Conservation (phyloP, 2,797 vertebrate species). For the Aphelocoma californica region DNA sequence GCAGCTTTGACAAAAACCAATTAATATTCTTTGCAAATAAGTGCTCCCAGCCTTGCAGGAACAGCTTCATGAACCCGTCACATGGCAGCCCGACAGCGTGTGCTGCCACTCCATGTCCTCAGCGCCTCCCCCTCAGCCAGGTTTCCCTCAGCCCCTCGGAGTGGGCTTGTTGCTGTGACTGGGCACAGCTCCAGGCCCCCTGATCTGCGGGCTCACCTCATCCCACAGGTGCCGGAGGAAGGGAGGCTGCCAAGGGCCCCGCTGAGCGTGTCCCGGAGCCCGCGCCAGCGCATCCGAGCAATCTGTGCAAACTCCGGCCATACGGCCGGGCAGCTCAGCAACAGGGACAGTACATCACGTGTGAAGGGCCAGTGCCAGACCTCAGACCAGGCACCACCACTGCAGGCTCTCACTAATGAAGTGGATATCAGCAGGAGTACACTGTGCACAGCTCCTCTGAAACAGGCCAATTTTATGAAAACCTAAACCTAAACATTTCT, state of each 20-base stretch:
- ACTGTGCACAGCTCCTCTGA: not conserved
- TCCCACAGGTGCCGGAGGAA: not conserved
- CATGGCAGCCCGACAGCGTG: rapidly evolving
- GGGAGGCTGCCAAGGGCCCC: not conserved
- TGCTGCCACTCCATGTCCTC: not conserved
- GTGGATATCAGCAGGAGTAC: rapidly evolving
- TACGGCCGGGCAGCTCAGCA: not conserved
- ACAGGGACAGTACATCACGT: not conserved
- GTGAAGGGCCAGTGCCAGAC: not conserved
- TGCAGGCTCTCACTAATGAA: not conserved
- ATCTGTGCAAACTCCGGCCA: not conserved
- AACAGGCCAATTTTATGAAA: not conserved
- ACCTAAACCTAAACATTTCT: not conserved
- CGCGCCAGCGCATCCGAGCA: not conserved
- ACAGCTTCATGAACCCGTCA: not conserved
- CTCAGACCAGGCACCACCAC: not conserved
- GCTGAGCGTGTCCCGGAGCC: not conserved
- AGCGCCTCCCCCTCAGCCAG: not conserved
- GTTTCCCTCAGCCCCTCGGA: not conserved
- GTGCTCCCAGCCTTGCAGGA: not conserved
- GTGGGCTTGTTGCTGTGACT: not conserved
- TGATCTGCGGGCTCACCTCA: not conserved
- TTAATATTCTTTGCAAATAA: not conserved
- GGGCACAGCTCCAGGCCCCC: not conserved
- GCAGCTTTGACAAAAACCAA: not conserved